These are phyloP conservation scores for Eupithecia subfuscata DNA, from an alignment of 2,888 invertebrate genomes.

Conservation along the genomic window DNA sequence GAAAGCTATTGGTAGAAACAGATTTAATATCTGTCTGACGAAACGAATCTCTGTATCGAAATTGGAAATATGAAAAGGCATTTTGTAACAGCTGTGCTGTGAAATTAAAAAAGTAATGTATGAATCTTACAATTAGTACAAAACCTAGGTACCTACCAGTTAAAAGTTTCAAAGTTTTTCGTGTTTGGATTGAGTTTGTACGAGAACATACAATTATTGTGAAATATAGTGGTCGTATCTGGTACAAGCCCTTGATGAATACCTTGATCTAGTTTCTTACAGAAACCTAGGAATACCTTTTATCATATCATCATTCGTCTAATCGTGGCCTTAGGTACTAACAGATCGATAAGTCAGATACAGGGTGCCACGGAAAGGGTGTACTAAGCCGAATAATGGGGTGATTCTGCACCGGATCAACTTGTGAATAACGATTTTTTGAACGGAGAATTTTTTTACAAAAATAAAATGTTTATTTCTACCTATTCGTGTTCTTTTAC, in stretches of 20 bases:
- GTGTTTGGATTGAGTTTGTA: not conserved
- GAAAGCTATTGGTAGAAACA: constrained; percentile 56
- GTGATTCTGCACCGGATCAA: too few species aligned
- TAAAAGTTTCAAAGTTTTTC: not conserved
- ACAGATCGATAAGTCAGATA: not conserved
- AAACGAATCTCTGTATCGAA: constrained; percentile 9
- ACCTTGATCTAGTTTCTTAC: not conserved
- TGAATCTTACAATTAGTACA: not conserved
- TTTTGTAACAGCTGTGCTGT: not conserved
- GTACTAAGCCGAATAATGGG: too few species aligned
- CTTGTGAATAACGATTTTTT: too few species aligned
- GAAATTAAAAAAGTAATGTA: not conserved
- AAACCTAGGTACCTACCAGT: not conserved
- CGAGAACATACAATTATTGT: not conserved
- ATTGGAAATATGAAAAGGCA: constrained; percentile 6
- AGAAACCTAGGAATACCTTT: not conserved
- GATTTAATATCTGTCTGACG: constrained; percentile 27
- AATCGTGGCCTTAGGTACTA: not conserved
- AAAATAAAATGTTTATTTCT: too few species aligned
- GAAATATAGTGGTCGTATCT: not conserved
- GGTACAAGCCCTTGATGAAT: not conserved
- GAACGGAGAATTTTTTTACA: too few species aligned
- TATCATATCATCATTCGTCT: not conserved
- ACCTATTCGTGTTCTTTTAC: too few species aligned
- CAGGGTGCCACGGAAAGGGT: too few species aligned